Percentiles rank a stretch among this genome's conserved stretches.
phyloP scores from a whole-genome alignment of 2,888 invertebrate genomes.

The Cacoxenus indagator region DNA sequence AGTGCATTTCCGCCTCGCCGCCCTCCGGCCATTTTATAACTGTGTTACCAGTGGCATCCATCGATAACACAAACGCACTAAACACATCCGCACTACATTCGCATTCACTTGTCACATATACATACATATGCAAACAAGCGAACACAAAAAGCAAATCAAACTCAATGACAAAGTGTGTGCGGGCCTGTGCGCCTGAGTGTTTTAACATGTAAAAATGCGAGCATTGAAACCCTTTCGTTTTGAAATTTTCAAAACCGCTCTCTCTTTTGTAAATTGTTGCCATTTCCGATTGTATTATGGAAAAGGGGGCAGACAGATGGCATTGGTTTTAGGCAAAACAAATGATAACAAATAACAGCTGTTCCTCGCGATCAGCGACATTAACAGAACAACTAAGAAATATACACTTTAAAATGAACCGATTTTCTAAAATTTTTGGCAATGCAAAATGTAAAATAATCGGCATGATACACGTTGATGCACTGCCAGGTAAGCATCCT shows the following conservation, averaged over 20 bases:
- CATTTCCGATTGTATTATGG: conserved; percentile 19
- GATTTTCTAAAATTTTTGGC: conserved; percentile 71
- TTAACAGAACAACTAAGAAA: not conserved
- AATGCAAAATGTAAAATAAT: conserved; percentile 73
- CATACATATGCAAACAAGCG: not conserved
- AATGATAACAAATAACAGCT: not conserved
- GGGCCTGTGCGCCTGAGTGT: not conserved
- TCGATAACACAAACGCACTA: not conserved
- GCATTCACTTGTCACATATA: not conserved
- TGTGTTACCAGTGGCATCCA: not conserved
- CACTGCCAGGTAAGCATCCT: conserved; percentile 76
- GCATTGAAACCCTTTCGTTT: conserved; percentile 45
- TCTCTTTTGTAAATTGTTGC: conserved; percentile 19
- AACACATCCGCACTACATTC: too few species aligned
- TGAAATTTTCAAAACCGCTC: conserved; percentile 33
- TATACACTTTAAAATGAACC: conserved; percentile 62
- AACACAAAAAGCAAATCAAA: conserved; percentile 17
- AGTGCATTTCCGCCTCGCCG: not conserved
- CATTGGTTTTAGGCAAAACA: not conserved
- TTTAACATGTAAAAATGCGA: not conserved
- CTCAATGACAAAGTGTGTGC: not conserved
- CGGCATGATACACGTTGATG: conserved; percentile 81
- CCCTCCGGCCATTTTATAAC: not conserved
- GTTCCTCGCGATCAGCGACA: not conserved
- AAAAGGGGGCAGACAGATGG: conserved; percentile 14